Percentiles rank a stretch among this genome's conserved stretches.
phyloP scores from a whole-genome alignment of 37 sponge, comb jelly and placozoan genomes.

The Crambe crambe region DNA sequence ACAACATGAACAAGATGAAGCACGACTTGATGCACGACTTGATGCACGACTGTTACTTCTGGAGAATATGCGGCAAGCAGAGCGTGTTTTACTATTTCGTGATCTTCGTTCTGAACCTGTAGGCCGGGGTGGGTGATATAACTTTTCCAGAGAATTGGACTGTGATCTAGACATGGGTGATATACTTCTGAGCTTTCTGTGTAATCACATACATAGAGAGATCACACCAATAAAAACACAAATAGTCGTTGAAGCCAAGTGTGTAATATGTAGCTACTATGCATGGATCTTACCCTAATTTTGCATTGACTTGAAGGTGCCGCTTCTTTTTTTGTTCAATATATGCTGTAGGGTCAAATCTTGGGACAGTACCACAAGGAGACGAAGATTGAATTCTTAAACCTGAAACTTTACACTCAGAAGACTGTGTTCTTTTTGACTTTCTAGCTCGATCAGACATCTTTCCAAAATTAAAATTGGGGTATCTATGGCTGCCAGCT shows the following conservation, averaged over 20 bases:
- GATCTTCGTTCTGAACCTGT: not conserved
- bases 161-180: slow-evolving; percentile 36
- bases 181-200: not conserved
- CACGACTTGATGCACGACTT: slow-evolving; percentile 32
- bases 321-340: slow-evolving; percentile 54
- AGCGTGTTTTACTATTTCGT: no score
- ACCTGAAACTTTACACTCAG: not conserved
- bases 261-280: not conserved
- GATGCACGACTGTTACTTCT: slow-evolving; percentile 1
- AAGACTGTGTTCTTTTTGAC: not conserved
- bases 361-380: slow-evolving; percentile 17
- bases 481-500: not conserved
- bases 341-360: slow-evolving; percentile 88
- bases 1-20: slow-evolving; percentile 21
- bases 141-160: slow-evolving; percentile 63
- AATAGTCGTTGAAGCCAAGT: not conserved
- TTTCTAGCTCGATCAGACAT: not conserved
- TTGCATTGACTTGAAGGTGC: slow-evolving; percentile 47
- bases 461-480: not conserved
- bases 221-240: not conserved
- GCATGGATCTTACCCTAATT: slow-evolving; percentile 53
- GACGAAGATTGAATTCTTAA: slow-evolving; percentile 13
- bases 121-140: slow-evolving; percentile 14
- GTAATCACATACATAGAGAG: not conserved
- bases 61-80: not conserved